Conservation (phyloP, 2,888 invertebrate species). For the Acronicta psi region DNA sequence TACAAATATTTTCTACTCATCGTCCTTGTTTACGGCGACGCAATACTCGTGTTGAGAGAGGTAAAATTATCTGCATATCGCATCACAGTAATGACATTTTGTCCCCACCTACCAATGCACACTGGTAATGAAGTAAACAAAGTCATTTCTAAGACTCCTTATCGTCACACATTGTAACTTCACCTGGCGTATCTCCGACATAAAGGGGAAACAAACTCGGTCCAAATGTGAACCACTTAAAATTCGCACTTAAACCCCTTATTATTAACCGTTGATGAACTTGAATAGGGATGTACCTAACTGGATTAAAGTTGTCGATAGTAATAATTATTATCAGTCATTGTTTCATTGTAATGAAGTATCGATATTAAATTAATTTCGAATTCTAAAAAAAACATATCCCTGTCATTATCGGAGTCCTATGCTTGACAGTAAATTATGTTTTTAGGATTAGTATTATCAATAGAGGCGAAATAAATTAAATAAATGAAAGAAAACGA, state of each 20-base stretch:
- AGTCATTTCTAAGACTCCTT: constrained; percentile 38
- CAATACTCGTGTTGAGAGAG: too few species aligned
- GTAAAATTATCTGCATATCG: neutral
- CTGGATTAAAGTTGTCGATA: constrained; percentile 48
- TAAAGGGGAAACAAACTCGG: constrained; percentile 63
- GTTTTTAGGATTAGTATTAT: neutral
- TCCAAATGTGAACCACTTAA: constrained; percentile 73
- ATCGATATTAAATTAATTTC: too few species aligned
- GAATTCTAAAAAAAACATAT: too few species aligned
- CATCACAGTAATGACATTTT: constrained; percentile 9
- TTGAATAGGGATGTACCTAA: constrained; percentile 54
- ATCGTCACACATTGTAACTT: constrained; percentile 55
- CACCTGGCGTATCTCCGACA: constrained; percentile 62
- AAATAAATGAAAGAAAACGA: neutral
- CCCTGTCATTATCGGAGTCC: too few species aligned
- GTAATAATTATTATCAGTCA: too few species aligned
- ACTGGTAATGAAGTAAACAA: constrained; percentile 45
- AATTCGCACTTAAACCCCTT: constrained; percentile 72
- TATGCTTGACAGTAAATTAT: too few species aligned
- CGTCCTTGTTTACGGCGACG: too few species aligned
- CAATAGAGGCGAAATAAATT: neutral
- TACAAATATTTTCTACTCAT: too few species aligned
- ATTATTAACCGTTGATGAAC: constrained; percentile 72
- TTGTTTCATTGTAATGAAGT: too few species aligned
- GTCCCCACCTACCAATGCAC: constrained; percentile 22